Evolutionary conservation across 30 jellyfish, hydroid and myxozoan genomes (phyloP).

Genomic region (Turritopsis dohrnii): DNA sequence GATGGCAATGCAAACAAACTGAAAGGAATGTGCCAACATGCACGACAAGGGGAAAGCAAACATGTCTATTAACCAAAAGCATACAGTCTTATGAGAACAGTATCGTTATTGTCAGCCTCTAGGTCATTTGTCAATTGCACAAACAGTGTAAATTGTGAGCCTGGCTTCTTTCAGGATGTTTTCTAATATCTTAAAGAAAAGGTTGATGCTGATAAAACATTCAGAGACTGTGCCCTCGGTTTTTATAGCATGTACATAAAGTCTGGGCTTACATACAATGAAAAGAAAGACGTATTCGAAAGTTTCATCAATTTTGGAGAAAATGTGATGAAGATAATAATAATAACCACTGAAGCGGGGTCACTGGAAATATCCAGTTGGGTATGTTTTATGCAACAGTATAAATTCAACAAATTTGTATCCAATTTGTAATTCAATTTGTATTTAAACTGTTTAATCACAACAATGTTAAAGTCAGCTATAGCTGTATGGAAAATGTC

Average conservation of each 20-base stretch:
- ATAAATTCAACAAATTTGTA: conserved; percentile 8
- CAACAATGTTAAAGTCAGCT: too few species aligned
- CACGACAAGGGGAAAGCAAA: too few species aligned
- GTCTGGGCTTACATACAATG: background rate
- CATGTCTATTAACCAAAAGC: conserved; percentile 55
- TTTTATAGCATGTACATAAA: conserved; percentile 22
- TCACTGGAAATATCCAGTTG: conserved; percentile 41
- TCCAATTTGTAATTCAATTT: too few species aligned
- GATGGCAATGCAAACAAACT: too few species aligned
- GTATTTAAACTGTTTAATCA: too few species aligned
- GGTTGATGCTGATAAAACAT: background rate
- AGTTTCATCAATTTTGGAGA: conserved; percentile 6
- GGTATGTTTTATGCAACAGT: conserved; percentile 15
- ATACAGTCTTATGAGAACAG: conserved; percentile 29
- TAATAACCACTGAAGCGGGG: conserved; percentile 4
- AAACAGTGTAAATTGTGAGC: conserved; percentile 43
- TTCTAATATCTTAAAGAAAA: conserved; percentile 3
- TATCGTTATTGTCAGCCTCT: conserved; percentile 38
- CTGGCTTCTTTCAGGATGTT: too few species aligned
- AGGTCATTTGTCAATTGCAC: conserved; percentile 37
- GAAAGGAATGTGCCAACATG: too few species aligned
- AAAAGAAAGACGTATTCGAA: background rate
- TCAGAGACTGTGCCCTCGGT: conserved; percentile 25
- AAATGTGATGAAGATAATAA: background rate
- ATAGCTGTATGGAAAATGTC: too few species aligned